A percentile compares a stretch with the other conserved stretches of the same genome.
These are phyloP conservation scores for Barnardius zonarius DNA, from an alignment of 2,113 vertebrate species.

Conservation along the genomic window DNA sequence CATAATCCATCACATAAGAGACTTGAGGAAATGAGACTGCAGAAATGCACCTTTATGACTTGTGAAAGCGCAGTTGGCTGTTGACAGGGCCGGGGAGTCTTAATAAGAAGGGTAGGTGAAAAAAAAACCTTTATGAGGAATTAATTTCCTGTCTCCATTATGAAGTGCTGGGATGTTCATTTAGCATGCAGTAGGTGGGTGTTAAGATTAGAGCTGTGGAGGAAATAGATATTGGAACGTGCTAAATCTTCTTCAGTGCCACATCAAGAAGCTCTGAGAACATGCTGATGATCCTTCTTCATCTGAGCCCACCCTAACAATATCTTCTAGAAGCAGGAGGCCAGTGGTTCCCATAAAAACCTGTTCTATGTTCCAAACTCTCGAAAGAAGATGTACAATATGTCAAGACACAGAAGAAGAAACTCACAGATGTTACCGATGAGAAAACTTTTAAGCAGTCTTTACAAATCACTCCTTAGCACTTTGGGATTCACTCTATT, in stretches of 20 bases:
- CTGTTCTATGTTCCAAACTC: not conserved
- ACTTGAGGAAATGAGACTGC: slow-evolving; percentile 60
- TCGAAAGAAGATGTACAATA: not conserved
- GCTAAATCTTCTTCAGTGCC: slow-evolving; percentile 63
- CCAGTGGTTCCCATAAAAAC: not conserved
- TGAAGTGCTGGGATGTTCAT: slow-evolving; percentile 43
- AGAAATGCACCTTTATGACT: slow-evolving; percentile 51
- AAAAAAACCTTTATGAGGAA: slow-evolving; percentile 25
- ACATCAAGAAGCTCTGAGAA: slow-evolving; percentile 27
- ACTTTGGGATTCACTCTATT: not conserved
- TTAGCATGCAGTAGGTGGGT: slow-evolving; percentile 52
- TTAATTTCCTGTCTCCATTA: slow-evolving; percentile 68
- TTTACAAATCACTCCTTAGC: not conserved
- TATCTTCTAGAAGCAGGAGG: not conserved
- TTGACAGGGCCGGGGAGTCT: slow-evolving; percentile 50
- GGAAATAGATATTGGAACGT: slow-evolving; percentile 44
- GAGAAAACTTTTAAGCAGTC: not conserved
- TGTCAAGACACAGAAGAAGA: not conserved
- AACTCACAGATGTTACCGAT: not conserved
- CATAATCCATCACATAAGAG: slow-evolving; percentile 50
- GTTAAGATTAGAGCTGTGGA: slow-evolving; percentile 48
- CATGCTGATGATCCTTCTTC: slow-evolving; percentile 11
- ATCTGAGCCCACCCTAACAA: not conserved
- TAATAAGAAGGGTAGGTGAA: slow-evolving; percentile 5
- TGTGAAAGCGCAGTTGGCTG: slow-evolving; percentile 27